Base-by-base conservation (phyloP, 2,888 invertebrate genomes). In the Steinernema hermaphroditum region DNA sequence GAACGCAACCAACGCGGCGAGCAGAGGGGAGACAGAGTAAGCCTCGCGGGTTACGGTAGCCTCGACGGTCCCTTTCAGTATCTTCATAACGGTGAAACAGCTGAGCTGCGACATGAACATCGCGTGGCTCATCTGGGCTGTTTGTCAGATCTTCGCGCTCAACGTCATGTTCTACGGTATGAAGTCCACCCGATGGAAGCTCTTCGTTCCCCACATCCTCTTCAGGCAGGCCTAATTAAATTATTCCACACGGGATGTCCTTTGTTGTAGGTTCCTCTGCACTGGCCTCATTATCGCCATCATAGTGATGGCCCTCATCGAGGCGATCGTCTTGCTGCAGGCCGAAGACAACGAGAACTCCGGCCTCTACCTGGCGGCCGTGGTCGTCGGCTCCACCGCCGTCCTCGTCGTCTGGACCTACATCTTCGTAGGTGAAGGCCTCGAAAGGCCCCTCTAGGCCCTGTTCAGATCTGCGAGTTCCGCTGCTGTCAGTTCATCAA, bases 81-180 rank as follows among this genome's bases (percentile, higher is more conserved):
- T 62, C 27, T 62, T 62, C 32, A 12, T 16, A 12, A 62, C 29
- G 62, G 34, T 62, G 12, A 62, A 62, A 16, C 62, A 62, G 12
- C 54, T 75, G n/a, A 74, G 74, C 16, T 82, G 82, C 72, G 74
- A 77, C 24, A 44, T 81, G 70, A 80, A 75, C 49, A 69, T 77
- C 14, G 72, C 75, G 9, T 82, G 80, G 81, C 73, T 83, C 2
- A 71, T 77, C n/a, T 81, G 82, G 79, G 77, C 83, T 0, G 62
- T 83, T 32, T 37, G 78, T 0, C 77, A 81, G 68, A 80, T 85
- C 24, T 49, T 83, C 49, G 27, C 80, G 1, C 74, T 83, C 1
- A 78, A 79, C 57, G 27, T 80, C 9, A 82, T 83, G 81, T 83
- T 82, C 72, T 84, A 83, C 72, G 84, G 83, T 0, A 77, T 81